Evolutionary conservation across 2,888 invertebrate genomes (phyloP), one percentile per base, ranked within the genome.

Genomic region (Parelbella ahira): DNA sequence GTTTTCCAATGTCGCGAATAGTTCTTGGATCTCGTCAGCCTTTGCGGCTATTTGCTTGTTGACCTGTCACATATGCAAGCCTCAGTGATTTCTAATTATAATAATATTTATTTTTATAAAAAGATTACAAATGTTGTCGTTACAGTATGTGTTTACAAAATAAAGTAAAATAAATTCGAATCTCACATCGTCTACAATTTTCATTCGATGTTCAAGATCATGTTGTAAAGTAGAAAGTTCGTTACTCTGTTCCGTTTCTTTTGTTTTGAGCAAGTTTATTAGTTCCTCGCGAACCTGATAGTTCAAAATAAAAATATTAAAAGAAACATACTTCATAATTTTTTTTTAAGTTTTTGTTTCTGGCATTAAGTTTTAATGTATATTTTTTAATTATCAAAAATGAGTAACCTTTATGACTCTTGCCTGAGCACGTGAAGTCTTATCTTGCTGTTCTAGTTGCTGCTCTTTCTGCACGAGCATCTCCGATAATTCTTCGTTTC

Each of bases 401-500:
- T n/a, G n/a, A 15, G 61, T 70, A 55, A 89, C 89, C 78, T 90
- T 90, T 51, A 91, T 78, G 53, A 90, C 80, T 63, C 89, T 90
- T 69, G 89, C 89, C 83, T 91, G 90, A 56, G 90, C 89, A 54
- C 86, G 88, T 64, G 91, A 86, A 44, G 90, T 87, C 41, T 89
- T 89, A 45, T 88, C 89, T 54, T 91, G 90, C 37, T 89, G 89
- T 36, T 90, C 90, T 4, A 91, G 63, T 45, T 90, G 88, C 38
- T 89, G 84, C 19, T 91, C 89, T 50, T 89, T 90, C 50, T 89
- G 87, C 3, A 80, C 64, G 39, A 91, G 59, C 21, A 67, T 51
- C 33, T 81, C 82, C n/a, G 86, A 70, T 24, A 90, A 56, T 33
- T 88, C 83, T 37, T 87, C 86, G 37, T 89, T 89, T 13, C 71